Conservation (phyloP, 1,140 invertebrate species). For the Ptiloglossa arizonensis region DNA sequence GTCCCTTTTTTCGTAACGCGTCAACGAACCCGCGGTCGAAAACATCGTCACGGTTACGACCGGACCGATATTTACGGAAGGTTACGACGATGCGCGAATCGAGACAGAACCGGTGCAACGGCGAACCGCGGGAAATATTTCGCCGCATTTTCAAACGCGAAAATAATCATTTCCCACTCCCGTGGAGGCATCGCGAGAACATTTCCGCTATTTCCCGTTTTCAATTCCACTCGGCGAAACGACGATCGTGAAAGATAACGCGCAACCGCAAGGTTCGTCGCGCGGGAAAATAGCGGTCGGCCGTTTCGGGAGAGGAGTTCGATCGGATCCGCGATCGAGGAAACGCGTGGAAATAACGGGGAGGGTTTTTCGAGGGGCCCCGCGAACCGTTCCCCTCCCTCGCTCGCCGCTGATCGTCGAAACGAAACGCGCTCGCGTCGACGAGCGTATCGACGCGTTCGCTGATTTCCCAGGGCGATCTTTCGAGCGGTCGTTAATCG, state of each 20-base stretch:
- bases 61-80: not conserved
- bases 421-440: slow-evolving; percentile 46
- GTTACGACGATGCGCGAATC: not conserved
- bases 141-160: not conserved
- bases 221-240: too few species aligned
- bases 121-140: not conserved
- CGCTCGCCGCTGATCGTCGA: slow-evolving; percentile 45
- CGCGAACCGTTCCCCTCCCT: too few species aligned
- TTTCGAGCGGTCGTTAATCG: slow-evolving; percentile 57
- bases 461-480: slow-evolving; percentile 62
- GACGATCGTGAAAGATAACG: too few species aligned
- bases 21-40: not conserved
- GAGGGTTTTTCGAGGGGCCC: too few species aligned
- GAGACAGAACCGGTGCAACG: not conserved
- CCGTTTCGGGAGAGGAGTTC: too few species aligned
- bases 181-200: slow-evolving; percentile 6
- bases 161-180: slow-evolving; percentile 3
- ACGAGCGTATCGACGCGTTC: slow-evolving; percentile 7
- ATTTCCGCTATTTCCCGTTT: slow-evolving; percentile 21
- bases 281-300: too few species aligned
- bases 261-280: too few species aligned
- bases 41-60: not conserved
- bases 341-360: too few species aligned
- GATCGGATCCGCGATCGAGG: too few species aligned
- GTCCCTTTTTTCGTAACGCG: not conserved